Base-by-base conservation (phyloP, 2,888 invertebrate species). In the Perizoma affinitatum region DNA sequence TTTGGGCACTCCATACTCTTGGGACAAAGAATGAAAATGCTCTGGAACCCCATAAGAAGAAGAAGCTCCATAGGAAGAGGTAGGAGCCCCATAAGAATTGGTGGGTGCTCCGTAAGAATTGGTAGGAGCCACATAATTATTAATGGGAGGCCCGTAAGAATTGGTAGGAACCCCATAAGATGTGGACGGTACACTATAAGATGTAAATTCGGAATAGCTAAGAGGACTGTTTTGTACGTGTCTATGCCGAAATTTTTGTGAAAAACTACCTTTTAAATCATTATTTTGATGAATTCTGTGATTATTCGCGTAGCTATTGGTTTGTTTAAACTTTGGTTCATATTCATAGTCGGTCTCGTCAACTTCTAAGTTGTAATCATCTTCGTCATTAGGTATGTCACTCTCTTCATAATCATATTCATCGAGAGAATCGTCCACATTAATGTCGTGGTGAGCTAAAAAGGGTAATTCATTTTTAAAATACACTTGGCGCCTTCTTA, bases 271-370 rank as follows among this genome's bases (percentile, higher is more conserved):
- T 54, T 63, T 54, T 43, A 64, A 61, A 60, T 68, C 69, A 35
- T 46, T 33, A 48, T 67, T 56, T 35, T 54, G 41, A 22, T 49
- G 56, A 5, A 48, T 62, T 63, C 63, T 67, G 8, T 61, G 43
- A 11, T 58, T 38, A 50, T 63, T 55, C 33, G 42, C 44, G 45
- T 49, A 55, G 44, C 44, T 43, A 34, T 40, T 50, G 34, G 64
- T 67, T 36, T 60, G 74, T 57, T 76, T 76, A 10, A n/a, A 53
- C 36, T 70, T 74, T 55, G 69, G 68, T 8, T 54, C 68, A 22
- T 67, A 68, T 44, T 79, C 79, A 36, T 79, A 77, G 49, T 86
- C 83, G 0, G 70, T 45, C 33, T 78, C 81, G 40, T 67, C 70
- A 54, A 77, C 76, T 22, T 82, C 78, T 7, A 82, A 75, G 35